Evolutionary conservation across 2,888 invertebrate genomes (phyloP), one percentile per base, ranked within the genome.

Genomic region (Plebejus anna): DNA sequence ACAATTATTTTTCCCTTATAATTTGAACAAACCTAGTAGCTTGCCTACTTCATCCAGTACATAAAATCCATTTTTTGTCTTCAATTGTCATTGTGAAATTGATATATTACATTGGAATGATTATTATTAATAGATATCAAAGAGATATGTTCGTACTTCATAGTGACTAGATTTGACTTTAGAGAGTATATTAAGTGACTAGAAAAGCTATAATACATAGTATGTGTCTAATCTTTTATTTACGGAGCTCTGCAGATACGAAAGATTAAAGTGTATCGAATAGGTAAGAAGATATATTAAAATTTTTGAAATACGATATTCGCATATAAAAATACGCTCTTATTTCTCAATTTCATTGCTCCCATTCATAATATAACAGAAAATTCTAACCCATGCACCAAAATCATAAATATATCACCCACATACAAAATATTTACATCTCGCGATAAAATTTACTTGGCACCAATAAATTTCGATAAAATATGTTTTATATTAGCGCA

Each of bases 91-190:
- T 73, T 47, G 72, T 70, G 75, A 75, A 70, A 77, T 77, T n/a
- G 59, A 85, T 80, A 84, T 82, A 22, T 22, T 22, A 86, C 81
- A 87, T 85, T 92, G 92, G 92, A 92, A 92, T 92, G 92, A 89
- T 88, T 90, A 86, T 83, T 86, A 87, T 82, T 88, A 28, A 51
- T 5, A 73, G 73, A 73, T 85, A 86, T 84, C 87, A 85, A 79
- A 88, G 83, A 90, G 89, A 90, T 91, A 90, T 91, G 88, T 89
- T 85, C 84, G 84, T 80, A 81, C 83, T 84, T 85, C 83, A 79
- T 81, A 84, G 83, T 81, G 83, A 84, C 82, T 84, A 85, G 84
- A 61, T 70, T 66, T 36, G 3, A 66, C 7, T 66, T 28, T 59
- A 59, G 22, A n/a, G 59, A 59, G 59, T 22, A 9, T 59, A 59